Conservation (phyloP, 2,797 vertebrate species). For the Leptodactylus fallax region DNA sequence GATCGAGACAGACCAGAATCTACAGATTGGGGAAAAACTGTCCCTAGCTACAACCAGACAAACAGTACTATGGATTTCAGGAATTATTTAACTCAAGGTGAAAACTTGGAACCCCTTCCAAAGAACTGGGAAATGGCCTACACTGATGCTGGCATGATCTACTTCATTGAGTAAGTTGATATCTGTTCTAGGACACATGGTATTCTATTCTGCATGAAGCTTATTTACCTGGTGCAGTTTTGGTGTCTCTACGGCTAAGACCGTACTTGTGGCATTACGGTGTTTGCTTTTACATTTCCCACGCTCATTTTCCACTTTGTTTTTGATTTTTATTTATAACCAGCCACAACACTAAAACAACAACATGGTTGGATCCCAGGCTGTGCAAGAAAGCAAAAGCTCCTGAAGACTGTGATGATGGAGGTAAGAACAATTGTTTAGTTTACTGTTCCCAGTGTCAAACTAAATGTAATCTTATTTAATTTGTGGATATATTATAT, state of each 20-base stretch:
- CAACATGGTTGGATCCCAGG: conserved; percentile 97
- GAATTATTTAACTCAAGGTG: conserved; percentile 86
- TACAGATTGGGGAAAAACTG: conserved; percentile 89
- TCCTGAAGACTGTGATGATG: conserved; percentile 95
- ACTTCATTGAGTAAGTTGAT: conserved; percentile 96
- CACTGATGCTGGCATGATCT: conserved; percentile 96
- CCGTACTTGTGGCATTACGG: no score
- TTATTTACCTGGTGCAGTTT: background rate
- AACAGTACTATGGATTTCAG: conserved; percentile 89
- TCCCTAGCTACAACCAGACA: conserved; percentile 96
- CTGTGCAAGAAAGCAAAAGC: conserved; percentile 97
- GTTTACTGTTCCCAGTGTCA: no score
- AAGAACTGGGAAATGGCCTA: conserved; percentile 99
- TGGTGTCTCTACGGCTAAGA: no score
- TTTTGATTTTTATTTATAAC: background rate
- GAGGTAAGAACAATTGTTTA: conserved; percentile 84
- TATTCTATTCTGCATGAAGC: background rate
- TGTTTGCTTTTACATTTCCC: no score
- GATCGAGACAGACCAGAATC: conserved; percentile 85
- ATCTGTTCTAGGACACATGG: background rate
- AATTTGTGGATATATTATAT: no score
- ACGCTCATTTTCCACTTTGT: fast-evolving
- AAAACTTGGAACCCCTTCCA: conserved; percentile 90
- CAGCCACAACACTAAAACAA: conserved; percentile 98
- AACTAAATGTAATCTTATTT: no score